These are phyloP conservation scores for Prunella himalayana DNA, from an alignment of 2,113 vertebrate genomes.

Conservation along the genomic window DNA sequence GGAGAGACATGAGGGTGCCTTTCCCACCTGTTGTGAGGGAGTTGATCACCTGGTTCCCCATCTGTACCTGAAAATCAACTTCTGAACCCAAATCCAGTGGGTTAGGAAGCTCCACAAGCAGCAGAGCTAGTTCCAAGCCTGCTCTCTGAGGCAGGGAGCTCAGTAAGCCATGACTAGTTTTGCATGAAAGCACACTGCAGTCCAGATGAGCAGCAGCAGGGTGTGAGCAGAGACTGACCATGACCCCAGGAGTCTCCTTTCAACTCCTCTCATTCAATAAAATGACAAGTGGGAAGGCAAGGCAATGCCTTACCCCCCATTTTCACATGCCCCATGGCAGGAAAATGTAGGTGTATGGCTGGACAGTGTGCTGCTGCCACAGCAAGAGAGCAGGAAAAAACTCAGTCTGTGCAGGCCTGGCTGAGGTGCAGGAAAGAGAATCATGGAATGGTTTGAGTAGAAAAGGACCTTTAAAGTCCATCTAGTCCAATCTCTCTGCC, in stretches of 20 bases:
- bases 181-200: not conserved
- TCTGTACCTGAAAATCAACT: not conserved
- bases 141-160: not conserved
- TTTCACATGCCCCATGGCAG: not conserved
- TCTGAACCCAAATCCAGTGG: not conserved
- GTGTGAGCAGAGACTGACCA: not conserved
- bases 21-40: not conserved
- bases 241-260: not conserved
- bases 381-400: not conserved
- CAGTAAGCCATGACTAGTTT: not conserved
- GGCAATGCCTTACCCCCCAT: not conserved
- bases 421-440: not conserved
- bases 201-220: not conserved
- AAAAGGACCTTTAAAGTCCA: not conserved
- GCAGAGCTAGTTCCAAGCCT: not conserved
- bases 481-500: not conserved
- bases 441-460: not conserved
- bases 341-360: rapidly evolving
- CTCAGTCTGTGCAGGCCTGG: not conserved
- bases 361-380: not conserved
- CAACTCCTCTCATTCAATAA: not conserved
- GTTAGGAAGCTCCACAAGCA: not conserved
- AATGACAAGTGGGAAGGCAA: not conserved
- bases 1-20: not conserved
- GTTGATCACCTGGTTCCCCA: not conserved